Conservation (phyloP, 2,888 invertebrate genomes). For the Notocelia uddmanniana region DNA sequence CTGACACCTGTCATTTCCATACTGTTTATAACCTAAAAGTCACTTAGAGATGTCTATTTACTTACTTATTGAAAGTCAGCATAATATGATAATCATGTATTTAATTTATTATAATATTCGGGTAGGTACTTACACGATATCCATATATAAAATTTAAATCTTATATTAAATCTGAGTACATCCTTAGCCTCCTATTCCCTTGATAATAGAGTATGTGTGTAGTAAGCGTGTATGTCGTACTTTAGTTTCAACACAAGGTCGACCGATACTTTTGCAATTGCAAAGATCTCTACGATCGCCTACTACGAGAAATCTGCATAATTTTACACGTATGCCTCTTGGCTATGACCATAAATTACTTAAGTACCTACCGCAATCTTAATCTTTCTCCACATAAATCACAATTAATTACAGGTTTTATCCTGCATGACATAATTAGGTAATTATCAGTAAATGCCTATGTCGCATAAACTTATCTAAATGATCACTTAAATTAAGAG, state of each 20-base stretch:
- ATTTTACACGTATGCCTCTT: constrained; percentile 42
- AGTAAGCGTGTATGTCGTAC: neutral
- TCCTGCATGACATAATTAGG: constrained; percentile 36
- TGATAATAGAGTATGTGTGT: neutral
- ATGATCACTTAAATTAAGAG: constrained; percentile 19
- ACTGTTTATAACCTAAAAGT: too few relatives aligned
- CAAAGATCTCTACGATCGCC: constrained; percentile 50
- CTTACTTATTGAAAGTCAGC: too few relatives aligned
- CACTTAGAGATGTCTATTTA: too few relatives aligned
- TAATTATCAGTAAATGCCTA: constrained; percentile 16
- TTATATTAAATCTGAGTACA: too few relatives aligned
- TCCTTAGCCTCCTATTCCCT: neutral
- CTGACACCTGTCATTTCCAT: too few relatives aligned
- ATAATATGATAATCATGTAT: too few relatives aligned
- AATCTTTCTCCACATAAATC: constrained; percentile 42
- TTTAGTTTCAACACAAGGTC: constrained; percentile 48
- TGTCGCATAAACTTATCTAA: constrained; percentile 26
- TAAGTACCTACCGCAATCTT: constrained; percentile 34
- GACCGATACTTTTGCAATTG: constrained; percentile 49
- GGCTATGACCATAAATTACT: constrained; percentile 39
- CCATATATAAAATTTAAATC: too few relatives aligned
- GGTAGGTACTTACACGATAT: too few relatives aligned
- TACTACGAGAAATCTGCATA: constrained; percentile 45
- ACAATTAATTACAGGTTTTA: constrained; percentile 41
- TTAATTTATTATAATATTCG: too few relatives aligned